Conservation (phyloP, 2,797 vertebrate species). For the Phyllotis vaccarum region DNA sequence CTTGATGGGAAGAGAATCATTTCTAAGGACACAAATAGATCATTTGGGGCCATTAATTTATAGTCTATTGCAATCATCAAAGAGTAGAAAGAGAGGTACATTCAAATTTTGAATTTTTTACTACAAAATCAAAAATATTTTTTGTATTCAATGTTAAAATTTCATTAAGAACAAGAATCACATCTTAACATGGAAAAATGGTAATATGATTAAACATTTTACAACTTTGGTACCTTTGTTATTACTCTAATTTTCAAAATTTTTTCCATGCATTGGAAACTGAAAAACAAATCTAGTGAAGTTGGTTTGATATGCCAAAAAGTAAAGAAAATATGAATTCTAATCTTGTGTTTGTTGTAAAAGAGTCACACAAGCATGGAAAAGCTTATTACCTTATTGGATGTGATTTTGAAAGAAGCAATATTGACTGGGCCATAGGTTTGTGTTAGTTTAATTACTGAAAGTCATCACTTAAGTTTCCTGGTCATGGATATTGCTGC, state of each 20-base stretch:
- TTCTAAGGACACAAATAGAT: not conserved
- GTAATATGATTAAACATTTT: not conserved
- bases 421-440: not conserved
- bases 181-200: not conserved
- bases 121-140: not conserved
- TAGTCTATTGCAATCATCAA: not conserved
- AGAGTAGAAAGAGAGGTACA: not conserved
- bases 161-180: not conserved
- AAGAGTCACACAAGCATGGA: not conserved
- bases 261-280: not conserved
- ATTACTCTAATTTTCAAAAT: not conserved
- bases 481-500: not conserved
- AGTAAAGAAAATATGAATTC: not conserved
- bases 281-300: not conserved
- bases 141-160: not conserved
- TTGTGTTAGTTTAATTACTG: not conserved
- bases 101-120: not conserved
- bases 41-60: not conserved
- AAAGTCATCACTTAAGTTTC: not conserved
- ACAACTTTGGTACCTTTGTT: not conserved
- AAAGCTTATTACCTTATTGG: not conserved
- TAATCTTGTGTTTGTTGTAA: constrained; percentile 2
- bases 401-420: not conserved
- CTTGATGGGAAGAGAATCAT: not conserved
- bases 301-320: not conserved